Conservation (phyloP, 2,113 vertebrate species). For the Zapornia atra region DNA sequence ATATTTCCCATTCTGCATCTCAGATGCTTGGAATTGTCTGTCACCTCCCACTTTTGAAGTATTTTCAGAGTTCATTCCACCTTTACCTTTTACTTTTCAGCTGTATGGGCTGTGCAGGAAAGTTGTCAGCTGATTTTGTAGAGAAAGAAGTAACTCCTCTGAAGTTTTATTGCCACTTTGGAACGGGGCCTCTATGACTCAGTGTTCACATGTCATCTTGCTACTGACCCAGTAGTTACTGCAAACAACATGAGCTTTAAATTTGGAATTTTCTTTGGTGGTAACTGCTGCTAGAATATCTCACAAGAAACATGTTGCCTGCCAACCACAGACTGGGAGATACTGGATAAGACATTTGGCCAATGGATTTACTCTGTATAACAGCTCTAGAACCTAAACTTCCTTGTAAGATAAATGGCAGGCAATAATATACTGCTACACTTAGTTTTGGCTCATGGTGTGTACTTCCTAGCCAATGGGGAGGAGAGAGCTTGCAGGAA, state of each 20-base stretch:
- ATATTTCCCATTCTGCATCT: background rate
- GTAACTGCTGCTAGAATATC: background rate
- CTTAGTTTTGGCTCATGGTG: too few species aligned
- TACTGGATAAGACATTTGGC: background rate
- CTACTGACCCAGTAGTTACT: background rate
- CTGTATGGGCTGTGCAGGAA: background rate
- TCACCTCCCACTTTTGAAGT: background rate
- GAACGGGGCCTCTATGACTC: background rate
- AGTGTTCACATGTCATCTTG: background rate
- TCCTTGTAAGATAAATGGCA: background rate
- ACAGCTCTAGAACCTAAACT: background rate
- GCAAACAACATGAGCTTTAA: background rate
- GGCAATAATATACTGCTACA: background rate
- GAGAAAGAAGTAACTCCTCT: background rate
- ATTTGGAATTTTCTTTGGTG: background rate
- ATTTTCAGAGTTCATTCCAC: background rate
- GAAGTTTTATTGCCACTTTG: background rate
- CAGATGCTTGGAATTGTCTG: background rate
- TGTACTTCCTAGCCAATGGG: background rate
- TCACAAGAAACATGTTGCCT: background rate
- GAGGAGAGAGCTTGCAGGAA: background rate
- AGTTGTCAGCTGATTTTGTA: background rate
- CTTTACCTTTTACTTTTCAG: background rate
- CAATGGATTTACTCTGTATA: background rate
- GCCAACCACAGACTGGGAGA: background rate